Conservation (phyloP, 2,797 vertebrate species). For the Cossypha niveicapilla region DNA sequence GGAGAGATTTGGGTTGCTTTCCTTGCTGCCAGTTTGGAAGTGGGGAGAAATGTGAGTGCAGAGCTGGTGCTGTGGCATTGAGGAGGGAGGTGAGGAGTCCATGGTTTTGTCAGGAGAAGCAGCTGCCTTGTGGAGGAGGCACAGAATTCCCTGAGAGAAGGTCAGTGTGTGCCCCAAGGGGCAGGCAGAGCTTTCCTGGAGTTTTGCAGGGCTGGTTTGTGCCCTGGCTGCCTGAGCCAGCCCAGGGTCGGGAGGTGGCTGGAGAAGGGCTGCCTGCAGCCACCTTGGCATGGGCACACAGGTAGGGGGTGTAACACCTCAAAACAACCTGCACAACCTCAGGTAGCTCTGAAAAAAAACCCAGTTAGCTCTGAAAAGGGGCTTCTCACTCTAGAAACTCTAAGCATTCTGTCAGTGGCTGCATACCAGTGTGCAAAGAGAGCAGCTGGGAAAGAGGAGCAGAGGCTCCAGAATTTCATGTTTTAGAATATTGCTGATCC, state of each 20-base stretch:
- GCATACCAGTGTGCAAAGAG: neutral
- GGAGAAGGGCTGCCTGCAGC: neutral
- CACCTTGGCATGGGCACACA: rapidly evolving
- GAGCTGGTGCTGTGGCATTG: neutral
- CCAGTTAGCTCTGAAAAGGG: neutral
- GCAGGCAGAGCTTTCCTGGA: neutral
- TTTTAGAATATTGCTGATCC: neutral
- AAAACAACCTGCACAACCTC: neutral
- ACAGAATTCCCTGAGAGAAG: rapidly evolving
- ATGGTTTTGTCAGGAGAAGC: rapidly evolving
- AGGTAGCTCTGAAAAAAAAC: neutral
- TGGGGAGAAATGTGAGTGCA: neutral
- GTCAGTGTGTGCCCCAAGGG: rapidly evolving
- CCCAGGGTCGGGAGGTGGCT: neutral
- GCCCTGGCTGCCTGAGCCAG: neutral
- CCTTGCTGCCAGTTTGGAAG: neutral
- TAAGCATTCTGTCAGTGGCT: neutral
- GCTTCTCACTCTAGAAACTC: neutral
- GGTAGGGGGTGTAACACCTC: neutral
- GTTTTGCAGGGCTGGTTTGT: neutral
- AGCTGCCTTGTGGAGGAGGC: neutral
- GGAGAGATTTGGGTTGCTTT: neutral
- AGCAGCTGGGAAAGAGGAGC: neutral
- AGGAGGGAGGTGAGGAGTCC: rapidly evolving
- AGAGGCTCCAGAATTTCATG: neutral